Percentiles rank a stretch among this genome's conserved stretches.
phyloP scores from a whole-genome alignment of 2,888 invertebrate genomes.

The Epiblema foenella region DNA sequence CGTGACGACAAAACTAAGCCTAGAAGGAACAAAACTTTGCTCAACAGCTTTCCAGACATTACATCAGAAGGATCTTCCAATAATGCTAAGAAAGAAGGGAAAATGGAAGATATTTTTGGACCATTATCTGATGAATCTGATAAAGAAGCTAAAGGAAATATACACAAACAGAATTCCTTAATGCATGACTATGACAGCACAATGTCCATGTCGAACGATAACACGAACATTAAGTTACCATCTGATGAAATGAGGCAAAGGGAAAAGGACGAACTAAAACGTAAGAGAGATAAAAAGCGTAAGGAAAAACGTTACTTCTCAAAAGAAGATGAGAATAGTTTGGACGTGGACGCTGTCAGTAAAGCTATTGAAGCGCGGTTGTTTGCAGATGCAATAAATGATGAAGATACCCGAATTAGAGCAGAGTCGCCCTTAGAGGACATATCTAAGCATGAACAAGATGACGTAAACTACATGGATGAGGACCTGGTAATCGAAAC shows the following conservation, averaged over 20 bases:
- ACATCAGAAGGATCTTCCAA: conserved; percentile 61
- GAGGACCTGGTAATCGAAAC: conserved; percentile 53
- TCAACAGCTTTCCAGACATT: conserved; percentile 61
- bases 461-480: conserved; percentile 86
- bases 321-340: conserved; percentile 90
- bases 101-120: conserved; percentile 95
- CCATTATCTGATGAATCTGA: conserved; percentile 91
- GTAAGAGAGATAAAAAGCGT: conserved; percentile 87
- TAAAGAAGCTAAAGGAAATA: conserved; percentile 58
- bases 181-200: conserved; percentile 57
- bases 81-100: conserved; percentile 87
- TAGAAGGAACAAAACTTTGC: conserved; percentile 83
- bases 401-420: conserved; percentile 72
- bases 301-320: conserved; percentile 85
- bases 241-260: conserved; percentile 66
- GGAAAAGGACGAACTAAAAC: conserved; percentile 83
- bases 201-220: conserved; percentile 51
- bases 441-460: conserved; percentile 64
- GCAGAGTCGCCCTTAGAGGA: conserved; percentile 62
- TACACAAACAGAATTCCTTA: conserved; percentile 61
- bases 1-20: conserved; percentile 84
- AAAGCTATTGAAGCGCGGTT: conserved; percentile 93
- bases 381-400: conserved; percentile 87
- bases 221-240: conserved; percentile 49
- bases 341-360: conserved; percentile 92